Base-by-base conservation (phyloP, 2,797 vertebrate species). In the Orestias chungarensis region DNA sequence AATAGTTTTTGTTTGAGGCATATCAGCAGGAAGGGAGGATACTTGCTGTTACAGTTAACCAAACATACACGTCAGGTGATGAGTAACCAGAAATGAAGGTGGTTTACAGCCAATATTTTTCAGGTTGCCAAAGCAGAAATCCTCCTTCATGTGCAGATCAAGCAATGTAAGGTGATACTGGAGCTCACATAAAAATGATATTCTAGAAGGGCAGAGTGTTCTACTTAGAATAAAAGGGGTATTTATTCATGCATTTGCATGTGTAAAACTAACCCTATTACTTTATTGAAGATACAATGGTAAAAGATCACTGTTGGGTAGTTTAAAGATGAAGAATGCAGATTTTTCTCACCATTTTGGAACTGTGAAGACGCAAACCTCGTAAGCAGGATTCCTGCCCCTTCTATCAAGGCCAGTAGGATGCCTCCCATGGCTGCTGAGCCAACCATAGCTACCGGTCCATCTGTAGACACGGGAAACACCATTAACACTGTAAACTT, bases 341-440 rank as follows among this genome's bases (percentile, higher is more conserved):
- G 33, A 8, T 12, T 6, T 44, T 17, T 94, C 95, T 95, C 83
- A 99, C 98, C 96, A 0, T 95, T 97, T 69, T 96, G 94, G 74
- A 99, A 96, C 75, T 99, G 97, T 49, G 96, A 91, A 68, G 97
- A 99, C 29, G 97, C 96, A 84, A 98, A 99, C 80, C 97, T 95
- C 1, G 97, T 98, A 25, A 99, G 87, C 49, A 99, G 85, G 86
- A 99, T 99, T 46, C 98, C 97, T 71, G 97, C 97, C 11, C 98
- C 98, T 92, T 99, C 98, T 42, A 99, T 99, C 76, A 99, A 93
- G 4, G 97, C 97, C 73, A 99, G 93, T 55, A 99, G 94, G 82
- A 99, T 95, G 29, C 98, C 98, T 47, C 98, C 98, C 97, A 99
- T 97, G 0, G 97, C 96, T 0, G 97, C 98, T 33, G 98, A 99